A percentile compares a stretch with the other conserved stretches of the same genome.
These are phyloP conservation scores for Anagrus nilaparvatae DNA, from an alignment of 1,140 invertebrate genomes.

Conservation along the genomic window DNA sequence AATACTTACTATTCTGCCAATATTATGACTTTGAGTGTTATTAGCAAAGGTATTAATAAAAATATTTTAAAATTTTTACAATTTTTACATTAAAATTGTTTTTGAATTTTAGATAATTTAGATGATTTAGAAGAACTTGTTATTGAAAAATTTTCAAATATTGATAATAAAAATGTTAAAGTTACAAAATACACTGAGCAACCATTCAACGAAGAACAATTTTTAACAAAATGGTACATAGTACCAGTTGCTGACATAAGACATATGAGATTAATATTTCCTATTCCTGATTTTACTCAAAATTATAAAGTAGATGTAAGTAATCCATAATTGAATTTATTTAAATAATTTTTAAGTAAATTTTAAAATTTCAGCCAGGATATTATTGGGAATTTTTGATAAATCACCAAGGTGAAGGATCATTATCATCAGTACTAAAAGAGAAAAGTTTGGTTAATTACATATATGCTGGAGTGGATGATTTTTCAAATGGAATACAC, in stretches of 20 bases:
- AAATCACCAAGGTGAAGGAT: conserved; percentile 91
- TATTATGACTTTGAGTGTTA: conserved; percentile 78
- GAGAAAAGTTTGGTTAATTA: conserved; percentile 80
- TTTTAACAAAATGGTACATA: conserved; percentile 56
- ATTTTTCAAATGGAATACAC: conserved; percentile 70
- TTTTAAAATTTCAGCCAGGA: conserved; percentile 54
- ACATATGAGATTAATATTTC: conserved; percentile 75
- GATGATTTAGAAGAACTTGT: conserved; percentile 81
- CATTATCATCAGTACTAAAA: conserved; percentile 80
- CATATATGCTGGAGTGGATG: conserved; percentile 66
- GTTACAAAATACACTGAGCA: conserved; percentile 67
- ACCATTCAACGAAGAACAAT: conserved; percentile 64
- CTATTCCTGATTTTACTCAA: conserved; percentile 73
- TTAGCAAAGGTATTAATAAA: conserved; percentile 70
- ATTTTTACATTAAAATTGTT: too few species aligned
- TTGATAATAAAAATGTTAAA: conserved; percentile 66
- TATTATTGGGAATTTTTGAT: conserved; percentile 86
- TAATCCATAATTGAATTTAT: conserved; percentile 19
- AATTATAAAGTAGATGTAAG: conserved; percentile 78
- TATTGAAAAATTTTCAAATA: conserved; percentile 61
- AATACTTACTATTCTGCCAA: conserved; percentile 85
- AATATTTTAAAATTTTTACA: too few species aligned
- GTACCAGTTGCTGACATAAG: conserved; percentile 89
- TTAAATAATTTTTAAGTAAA: neutral
- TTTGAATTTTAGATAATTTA: too few species aligned